Evolutionary conservation across 2,888 invertebrate genomes (phyloP).

Genomic region (Gonocerus acuteangulatus): DNA sequence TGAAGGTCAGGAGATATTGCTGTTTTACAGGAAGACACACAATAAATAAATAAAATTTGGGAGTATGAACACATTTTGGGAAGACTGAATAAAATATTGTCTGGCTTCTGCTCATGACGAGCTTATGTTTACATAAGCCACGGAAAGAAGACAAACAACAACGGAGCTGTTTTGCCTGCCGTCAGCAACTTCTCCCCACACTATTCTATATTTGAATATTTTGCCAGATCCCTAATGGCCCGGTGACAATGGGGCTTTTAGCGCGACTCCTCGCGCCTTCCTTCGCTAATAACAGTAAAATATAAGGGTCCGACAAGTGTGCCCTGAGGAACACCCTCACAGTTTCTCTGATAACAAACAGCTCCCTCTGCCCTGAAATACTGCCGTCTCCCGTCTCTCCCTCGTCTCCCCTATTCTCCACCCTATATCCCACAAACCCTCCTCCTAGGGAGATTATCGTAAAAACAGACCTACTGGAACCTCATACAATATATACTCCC

Average conservation of each 20-base stretch:
- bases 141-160: too few species aligned
- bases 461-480: neutral
- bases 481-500: neutral
- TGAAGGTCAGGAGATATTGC: too few species aligned
- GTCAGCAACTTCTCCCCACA: too few species aligned
- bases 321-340: neutral
- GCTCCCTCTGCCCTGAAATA: neutral
- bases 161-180: too few species aligned
- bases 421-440: neutral
- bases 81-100: too few species aligned
- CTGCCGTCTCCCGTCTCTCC: neutral
- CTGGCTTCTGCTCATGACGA: too few species aligned
- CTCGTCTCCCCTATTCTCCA: neutral
- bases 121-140: too few species aligned
- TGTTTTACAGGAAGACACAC: too few species aligned
- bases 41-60: too few species aligned
- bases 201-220: neutral
- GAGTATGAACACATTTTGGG: too few species aligned
- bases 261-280: neutral
- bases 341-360: neutral
- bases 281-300: neutral
- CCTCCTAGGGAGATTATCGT: neutral
- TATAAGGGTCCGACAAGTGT: neutral
- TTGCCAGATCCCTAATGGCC: neutral
- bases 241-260: conserved; percentile 1